Conservation (phyloP, 2,113 vertebrate species). For the Centrocercus urophasianus region DNA sequence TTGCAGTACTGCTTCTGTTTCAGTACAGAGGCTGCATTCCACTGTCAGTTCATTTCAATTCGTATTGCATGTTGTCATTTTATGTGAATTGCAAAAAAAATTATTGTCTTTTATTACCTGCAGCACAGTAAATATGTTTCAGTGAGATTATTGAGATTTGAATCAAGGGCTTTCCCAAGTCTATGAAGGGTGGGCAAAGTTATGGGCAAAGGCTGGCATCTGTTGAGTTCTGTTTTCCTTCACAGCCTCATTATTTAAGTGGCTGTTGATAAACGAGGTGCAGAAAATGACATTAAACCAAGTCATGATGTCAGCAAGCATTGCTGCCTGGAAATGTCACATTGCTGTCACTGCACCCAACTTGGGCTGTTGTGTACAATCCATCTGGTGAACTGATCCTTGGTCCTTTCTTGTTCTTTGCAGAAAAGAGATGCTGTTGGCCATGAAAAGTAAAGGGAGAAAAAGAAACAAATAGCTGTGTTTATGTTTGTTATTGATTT, state of each 20-base stretch:
- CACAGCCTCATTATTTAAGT: slow-evolving; percentile 35
- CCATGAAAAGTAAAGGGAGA: neutral
- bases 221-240: neutral
- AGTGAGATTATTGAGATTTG: neutral
- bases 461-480: neutral
- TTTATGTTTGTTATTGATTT: neutral
- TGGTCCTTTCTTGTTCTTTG: neutral
- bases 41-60: neutral
- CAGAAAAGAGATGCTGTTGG: slow-evolving; percentile 5
- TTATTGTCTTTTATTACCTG: neutral
- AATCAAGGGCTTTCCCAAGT: neutral
- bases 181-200: neutral
- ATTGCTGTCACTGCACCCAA: neutral
- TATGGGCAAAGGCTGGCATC: neutral
- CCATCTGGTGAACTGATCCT: neutral
- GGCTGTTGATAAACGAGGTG: slow-evolving; percentile 43
- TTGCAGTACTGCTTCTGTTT: neutral
- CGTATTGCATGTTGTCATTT: neutral
- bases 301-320: slow-evolving; percentile 43
- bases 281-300: slow-evolving; percentile 65
- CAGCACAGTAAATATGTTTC: neutral
- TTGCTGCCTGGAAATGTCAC: slow-evolving; percentile 31
- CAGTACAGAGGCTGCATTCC: neutral
- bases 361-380: neutral
- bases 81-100: neutral